Evolutionary conservation across 1,140 invertebrate species (phyloP).

Genomic region (Pachyrhynchus sulphureomaculatus): DNA sequence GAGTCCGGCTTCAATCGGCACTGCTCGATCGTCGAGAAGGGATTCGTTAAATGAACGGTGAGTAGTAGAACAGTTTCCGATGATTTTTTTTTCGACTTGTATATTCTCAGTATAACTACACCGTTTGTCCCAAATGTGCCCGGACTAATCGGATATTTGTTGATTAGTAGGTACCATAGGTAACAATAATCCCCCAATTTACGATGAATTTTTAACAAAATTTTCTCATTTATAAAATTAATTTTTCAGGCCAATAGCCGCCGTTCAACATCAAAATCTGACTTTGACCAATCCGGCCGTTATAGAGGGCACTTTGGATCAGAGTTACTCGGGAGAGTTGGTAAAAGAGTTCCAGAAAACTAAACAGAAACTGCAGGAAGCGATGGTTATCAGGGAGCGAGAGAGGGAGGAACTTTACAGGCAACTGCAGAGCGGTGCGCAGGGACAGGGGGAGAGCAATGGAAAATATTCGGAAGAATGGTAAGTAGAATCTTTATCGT

Average conservation of each 20-base stretch:
- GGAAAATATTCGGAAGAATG: constrained; percentile 39
- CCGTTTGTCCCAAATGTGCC: too few relatives aligned
- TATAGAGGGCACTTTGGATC: constrained; percentile 48
- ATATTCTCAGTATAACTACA: too few relatives aligned
- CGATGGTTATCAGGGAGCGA: constrained; percentile 61
- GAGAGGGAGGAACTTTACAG: constrained; percentile 59
- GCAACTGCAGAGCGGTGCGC: constrained; percentile 53
- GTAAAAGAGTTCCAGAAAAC: constrained; percentile 73
- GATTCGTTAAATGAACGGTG: constrained; percentile 61
- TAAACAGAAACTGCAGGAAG: constrained; percentile 67
- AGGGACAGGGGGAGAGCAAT: constrained; percentile 36
- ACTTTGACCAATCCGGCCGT: constrained; percentile 21
- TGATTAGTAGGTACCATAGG: too few relatives aligned
- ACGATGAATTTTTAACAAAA: too few relatives aligned
- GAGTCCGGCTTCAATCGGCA: constrained; percentile 58
- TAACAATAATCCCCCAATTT: too few relatives aligned
- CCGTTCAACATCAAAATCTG: constrained; percentile 29
- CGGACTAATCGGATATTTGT: too few relatives aligned
- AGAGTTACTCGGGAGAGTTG: constrained; percentile 65
- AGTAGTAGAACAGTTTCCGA: not conserved
- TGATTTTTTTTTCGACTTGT: too few relatives aligned
- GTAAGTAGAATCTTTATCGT: constrained; percentile 34
- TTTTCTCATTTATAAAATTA: too few relatives aligned
- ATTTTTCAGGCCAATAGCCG: constrained; percentile 42
- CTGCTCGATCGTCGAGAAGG: constrained; percentile 60